A percentile compares a stretch with the other conserved stretches of the same genome.
Conservation (phyloP, 2,888 invertebrate species). For the Cynaeus angustus region DNA sequence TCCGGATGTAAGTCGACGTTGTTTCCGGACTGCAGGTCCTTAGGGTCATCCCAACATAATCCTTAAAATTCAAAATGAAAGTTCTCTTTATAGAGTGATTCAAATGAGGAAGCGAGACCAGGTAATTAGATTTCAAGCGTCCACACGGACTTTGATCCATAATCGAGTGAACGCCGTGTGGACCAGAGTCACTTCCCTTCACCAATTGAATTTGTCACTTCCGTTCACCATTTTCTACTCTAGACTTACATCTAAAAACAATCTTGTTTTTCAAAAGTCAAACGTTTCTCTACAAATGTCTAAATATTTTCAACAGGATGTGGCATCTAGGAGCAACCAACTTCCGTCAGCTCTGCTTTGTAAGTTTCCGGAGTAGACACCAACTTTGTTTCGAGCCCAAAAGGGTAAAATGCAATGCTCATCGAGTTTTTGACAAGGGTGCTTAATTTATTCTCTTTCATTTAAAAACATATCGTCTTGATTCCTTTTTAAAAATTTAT, state of each 20-base stretch:
- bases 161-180: conserved; percentile 59
- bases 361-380: conserved; percentile 41
- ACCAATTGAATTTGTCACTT: conserved; percentile 61
- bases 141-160: conserved; percentile 60
- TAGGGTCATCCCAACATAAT: conserved; percentile 12
- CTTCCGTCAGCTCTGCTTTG: conserved; percentile 46
- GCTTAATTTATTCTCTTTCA: conserved; percentile 46
- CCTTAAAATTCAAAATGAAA: conserved; percentile 25
- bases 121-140: conserved; percentile 56
- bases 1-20: conserved; percentile 5
- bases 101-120: conserved; percentile 54
- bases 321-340: conserved; percentile 33
- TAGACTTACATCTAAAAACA: conserved; percentile 23
- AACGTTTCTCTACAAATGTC: conserved; percentile 7
- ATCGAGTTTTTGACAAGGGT: neutral
- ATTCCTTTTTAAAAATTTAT: conserved; percentile 44
- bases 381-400: conserved; percentile 16
- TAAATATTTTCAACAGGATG: conserved; percentile 44
- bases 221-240: conserved; percentile 51
- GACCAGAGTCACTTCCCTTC: conserved; percentile 58
- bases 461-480: conserved; percentile 35
- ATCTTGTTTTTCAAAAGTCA: conserved; percentile 17
- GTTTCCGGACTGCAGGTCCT: conserved; percentile 15
- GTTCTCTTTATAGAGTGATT: conserved; percentile 42
- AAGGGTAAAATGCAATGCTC: conserved; percentile 17